phyloP scores from a whole-genome alignment of 2,888 invertebrate genomes.

The Acronicta leporina region DNA sequence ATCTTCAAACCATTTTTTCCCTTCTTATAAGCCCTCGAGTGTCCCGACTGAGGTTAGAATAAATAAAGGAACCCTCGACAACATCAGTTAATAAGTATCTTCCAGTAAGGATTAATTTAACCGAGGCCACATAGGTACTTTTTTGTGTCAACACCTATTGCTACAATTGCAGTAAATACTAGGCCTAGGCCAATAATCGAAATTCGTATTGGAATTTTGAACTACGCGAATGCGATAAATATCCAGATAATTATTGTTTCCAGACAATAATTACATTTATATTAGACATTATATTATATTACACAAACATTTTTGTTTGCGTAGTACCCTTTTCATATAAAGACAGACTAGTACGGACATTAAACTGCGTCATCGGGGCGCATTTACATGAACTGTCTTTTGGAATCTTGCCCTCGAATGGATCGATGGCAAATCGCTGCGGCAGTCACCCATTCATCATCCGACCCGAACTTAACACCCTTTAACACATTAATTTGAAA shows the following conservation, averaged over 20 bases:
- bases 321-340: constrained; percentile 32
- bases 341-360: constrained; percentile 25
- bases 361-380: constrained; percentile 48
- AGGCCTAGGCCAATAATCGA: constrained; percentile 20
- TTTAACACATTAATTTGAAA: constrained; percentile 62
- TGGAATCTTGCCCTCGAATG: constrained; percentile 62
- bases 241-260: constrained; percentile 32
- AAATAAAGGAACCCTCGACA: no score
- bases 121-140: background rate
- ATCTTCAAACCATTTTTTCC: no score
- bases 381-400: constrained; percentile 63
- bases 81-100: no score
- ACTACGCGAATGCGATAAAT: constrained; percentile 29
- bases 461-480: constrained; percentile 64
- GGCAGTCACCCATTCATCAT: constrained; percentile 71
- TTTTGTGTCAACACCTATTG: constrained; percentile 13
- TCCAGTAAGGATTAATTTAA: no score
- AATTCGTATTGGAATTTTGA: constrained; percentile 17
- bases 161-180: constrained; percentile 15
- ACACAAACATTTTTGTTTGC: constrained; percentile 55
- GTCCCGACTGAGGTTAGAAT: no score
- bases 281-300: no score
- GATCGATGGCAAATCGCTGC: constrained; percentile 72
- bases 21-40: no score
- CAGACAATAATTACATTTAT: constrained; percentile 10